Conservation (phyloP, 2,888 invertebrate species). For the Nesidiocoris tenuis region DNA sequence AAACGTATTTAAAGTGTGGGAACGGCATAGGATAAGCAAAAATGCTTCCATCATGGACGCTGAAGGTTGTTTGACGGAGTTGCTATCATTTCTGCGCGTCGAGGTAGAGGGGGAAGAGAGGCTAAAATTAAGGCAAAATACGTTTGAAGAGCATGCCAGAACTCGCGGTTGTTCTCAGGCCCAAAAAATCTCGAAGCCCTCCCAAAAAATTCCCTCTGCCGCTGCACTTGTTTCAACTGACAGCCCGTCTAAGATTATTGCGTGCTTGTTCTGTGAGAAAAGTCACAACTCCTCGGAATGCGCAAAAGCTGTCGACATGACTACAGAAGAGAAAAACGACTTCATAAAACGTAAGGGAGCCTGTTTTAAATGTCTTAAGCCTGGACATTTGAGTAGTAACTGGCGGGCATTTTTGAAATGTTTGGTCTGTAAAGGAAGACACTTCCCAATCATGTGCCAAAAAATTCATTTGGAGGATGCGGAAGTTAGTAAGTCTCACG, state of each 20-base stretch:
- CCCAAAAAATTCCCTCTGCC: background rate
- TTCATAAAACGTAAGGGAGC: slow-evolving; percentile 47
- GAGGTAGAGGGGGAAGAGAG: slow-evolving; percentile 51
- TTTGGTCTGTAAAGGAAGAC: slow-evolving; percentile 49
- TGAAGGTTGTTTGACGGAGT: slow-evolving; percentile 24
- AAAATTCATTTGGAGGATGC: no score
- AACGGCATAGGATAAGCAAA: slow-evolving; percentile 28
- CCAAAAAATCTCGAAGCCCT: background rate
- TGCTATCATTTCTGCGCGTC: slow-evolving; percentile 48
- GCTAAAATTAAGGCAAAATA: slow-evolving; percentile 46
- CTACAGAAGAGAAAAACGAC: slow-evolving; percentile 45
- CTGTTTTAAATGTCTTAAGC: slow-evolving; percentile 50
- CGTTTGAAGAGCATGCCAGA: no score
- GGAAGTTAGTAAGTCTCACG: no score
- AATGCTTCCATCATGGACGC: slow-evolving; percentile 15
- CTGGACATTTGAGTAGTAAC: slow-evolving; percentile 47
- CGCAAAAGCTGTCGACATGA: slow-evolving; percentile 49
- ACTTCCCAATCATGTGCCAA: slow-evolving; percentile 50
- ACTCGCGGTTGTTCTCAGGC: background rate
- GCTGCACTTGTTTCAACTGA: slow-evolving; percentile 47
- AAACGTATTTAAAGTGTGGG: slow-evolving; percentile 51
- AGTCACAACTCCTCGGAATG: slow-evolving; percentile 46
- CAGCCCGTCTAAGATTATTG: slow-evolving; percentile 12
- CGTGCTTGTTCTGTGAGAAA: slow-evolving; percentile 51
- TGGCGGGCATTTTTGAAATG: slow-evolving; percentile 50